Percentiles rank a stretch among this genome's conserved stretches.
Evolutionary conservation across 1,140 invertebrate species (phyloP).

Genomic region (Tetramorium alpestre): DNA sequence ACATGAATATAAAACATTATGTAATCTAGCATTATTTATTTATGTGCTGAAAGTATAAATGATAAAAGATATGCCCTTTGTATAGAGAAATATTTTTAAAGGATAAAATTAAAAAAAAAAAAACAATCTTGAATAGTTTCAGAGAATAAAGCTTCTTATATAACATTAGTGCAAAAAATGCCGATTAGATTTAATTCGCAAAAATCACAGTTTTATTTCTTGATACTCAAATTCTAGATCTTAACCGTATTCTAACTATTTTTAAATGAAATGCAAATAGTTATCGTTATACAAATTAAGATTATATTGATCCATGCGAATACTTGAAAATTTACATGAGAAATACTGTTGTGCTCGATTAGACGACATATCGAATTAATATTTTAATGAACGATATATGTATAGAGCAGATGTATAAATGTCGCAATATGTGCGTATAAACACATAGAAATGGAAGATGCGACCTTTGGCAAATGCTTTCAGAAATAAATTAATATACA

Average conservation of each 20-base stretch:
- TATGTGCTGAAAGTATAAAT: slow-evolving; percentile 29
- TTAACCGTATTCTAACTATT: slow-evolving; percentile 12
- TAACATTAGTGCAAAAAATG: slow-evolving; percentile 34
- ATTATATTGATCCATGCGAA: slow-evolving; percentile 10
- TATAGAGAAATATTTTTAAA: slow-evolving; percentile 4
- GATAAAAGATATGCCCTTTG: neutral
- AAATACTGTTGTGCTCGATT: slow-evolving; percentile 55
- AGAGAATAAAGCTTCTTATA: neutral
- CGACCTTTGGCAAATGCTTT: slow-evolving; percentile 34
- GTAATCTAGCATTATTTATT: slow-evolving; percentile 33
- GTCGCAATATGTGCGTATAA: slow-evolving; percentile 20
- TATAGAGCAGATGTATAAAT: slow-evolving; percentile 43
- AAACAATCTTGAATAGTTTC: neutral
- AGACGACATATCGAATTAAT: slow-evolving; percentile 16
- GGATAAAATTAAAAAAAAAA: slow-evolving; percentile 15
- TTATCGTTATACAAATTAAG: slow-evolving; percentile 23
- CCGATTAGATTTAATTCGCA: slow-evolving; percentile 28
- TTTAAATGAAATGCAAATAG: slow-evolving; percentile 38
- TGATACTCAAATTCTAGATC: slow-evolving; percentile 32
- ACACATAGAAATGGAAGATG: slow-evolving; percentile 49
- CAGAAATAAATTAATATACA: slow-evolving; percentile 48
- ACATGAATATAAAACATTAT: slow-evolving; percentile 68
- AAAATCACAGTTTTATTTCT: slow-evolving; percentile 56
- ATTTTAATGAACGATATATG: slow-evolving; percentile 18
- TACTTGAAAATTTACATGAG: slow-evolving; percentile 9